Percentiles rank a stretch among this genome's conserved stretches.
These are phyloP conservation scores for Oopsacas minuta DNA, from an alignment of 37 sponge, comb jelly and placozoan species.

Conservation along the genomic window DNA sequence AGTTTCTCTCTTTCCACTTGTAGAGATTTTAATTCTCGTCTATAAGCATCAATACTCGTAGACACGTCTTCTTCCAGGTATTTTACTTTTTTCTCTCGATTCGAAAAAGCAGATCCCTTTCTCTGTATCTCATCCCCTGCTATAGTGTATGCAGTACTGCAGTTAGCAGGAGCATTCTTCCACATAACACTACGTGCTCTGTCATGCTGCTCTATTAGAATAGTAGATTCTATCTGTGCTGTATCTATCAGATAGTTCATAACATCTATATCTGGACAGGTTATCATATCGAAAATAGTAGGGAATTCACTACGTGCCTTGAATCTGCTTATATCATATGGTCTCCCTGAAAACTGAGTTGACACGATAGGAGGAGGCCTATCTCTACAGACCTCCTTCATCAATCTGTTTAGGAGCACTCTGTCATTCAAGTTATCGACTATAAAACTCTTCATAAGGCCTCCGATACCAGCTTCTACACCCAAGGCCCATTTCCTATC, in stretches of 20 bases:
- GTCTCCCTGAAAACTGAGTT: slow-evolving; percentile 20
- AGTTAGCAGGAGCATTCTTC: not conserved
- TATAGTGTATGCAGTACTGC: not conserved
- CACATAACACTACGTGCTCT: not conserved
- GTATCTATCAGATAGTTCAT: slow-evolving; percentile 49
- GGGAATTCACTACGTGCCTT: slow-evolving; percentile 32
- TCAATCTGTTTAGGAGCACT: not conserved
- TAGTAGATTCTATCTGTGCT: not conserved
- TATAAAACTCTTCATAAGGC: slow-evolving; percentile 32
- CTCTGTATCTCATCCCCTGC: not conserved
- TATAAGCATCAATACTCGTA: not conserved
- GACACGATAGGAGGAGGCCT: not conserved
- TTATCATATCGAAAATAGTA: slow-evolving; percentile 46
- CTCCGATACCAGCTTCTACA: slow-evolving; percentile 40
- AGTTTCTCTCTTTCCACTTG: not conserved
- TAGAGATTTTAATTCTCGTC: not conserved
- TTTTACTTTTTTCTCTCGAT: not conserved
- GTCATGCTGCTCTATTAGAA: not conserved
- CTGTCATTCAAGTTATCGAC: slow-evolving; percentile 49
- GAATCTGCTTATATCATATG: slow-evolving; percentile 26
- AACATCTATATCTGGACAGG: slow-evolving; percentile 40
- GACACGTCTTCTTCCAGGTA: slow-evolving; percentile 15
- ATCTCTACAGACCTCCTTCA: not conserved
- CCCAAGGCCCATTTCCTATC: slow-evolving; percentile 61
- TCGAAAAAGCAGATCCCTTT: not conserved